Evolutionary conservation across 1,140 invertebrate species (phyloP).

Genomic region (Drosophila kikkawai): DNA sequence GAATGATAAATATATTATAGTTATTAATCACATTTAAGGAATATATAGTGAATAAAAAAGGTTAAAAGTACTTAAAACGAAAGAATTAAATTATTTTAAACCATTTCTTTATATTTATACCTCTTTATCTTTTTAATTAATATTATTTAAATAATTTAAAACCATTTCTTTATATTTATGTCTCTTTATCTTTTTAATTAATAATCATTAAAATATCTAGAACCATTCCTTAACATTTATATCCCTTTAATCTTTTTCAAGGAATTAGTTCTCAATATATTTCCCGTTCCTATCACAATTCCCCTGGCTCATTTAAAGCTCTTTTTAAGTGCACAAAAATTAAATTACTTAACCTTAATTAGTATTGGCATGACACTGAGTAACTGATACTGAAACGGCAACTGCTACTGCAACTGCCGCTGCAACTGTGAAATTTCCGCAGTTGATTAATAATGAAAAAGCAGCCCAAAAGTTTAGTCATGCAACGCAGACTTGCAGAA

Average conservation of each 20-base stretch:
- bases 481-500: conserved; percentile 41
- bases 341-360: conserved; percentile 77
- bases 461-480: conserved; percentile 42
- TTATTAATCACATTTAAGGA: not conserved
- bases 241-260: no score
- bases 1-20: not conserved
- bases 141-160: not conserved
- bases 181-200: not conserved
- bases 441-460: conserved; percentile 56
- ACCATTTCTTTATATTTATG: not conserved
- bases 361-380: conserved; percentile 55
- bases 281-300: not conserved
- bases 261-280: no score
- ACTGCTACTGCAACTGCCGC: conserved; percentile 41
- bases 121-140: not conserved
- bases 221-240: no score
- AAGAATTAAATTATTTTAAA: not conserved
- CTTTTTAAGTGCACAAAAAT: conserved; percentile 12
- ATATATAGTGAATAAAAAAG: not conserved
- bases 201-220: no score
- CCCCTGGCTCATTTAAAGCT: not conserved
- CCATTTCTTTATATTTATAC: not conserved
- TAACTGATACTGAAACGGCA: conserved; percentile 56
- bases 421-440: conserved; percentile 46
- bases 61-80: not conserved